These are phyloP conservation scores for Miniopterus natalensis DNA, from an alignment of 2,113 vertebrate genomes.

Conservation along the genomic window DNA sequence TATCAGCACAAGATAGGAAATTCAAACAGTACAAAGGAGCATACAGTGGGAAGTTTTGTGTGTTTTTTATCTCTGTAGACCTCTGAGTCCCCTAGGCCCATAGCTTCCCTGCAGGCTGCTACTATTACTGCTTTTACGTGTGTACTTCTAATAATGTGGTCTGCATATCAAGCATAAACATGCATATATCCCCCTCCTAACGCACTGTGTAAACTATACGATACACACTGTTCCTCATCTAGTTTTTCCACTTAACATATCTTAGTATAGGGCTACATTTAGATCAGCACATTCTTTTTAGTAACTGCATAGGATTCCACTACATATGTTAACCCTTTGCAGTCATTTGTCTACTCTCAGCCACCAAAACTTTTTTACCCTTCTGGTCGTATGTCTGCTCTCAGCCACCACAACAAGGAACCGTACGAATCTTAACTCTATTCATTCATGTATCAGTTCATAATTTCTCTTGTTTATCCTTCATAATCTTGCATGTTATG, in stretches of 20 bases:
- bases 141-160: neutral
- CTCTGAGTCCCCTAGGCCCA: neutral
- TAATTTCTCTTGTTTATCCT: no score
- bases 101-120: neutral
- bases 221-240: neutral
- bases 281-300: neutral
- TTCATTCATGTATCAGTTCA: no score
- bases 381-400: no score
- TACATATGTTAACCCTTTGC: neutral
- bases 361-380: no score
- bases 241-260: neutral
- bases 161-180: neutral
- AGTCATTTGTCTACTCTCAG: no score
- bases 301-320: neutral
- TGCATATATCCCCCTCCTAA: neutral
- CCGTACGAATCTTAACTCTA: no score
- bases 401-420: no score
- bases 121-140: neutral
- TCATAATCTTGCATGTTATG: no score
- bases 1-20: neutral
- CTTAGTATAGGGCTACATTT: constrained; percentile 13
- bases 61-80: neutral
- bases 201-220: neutral
- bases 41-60: neutral
- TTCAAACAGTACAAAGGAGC: neutral